Conservation (phyloP, 2,888 invertebrate genomes). For the Limnephilus rhombicus region DNA sequence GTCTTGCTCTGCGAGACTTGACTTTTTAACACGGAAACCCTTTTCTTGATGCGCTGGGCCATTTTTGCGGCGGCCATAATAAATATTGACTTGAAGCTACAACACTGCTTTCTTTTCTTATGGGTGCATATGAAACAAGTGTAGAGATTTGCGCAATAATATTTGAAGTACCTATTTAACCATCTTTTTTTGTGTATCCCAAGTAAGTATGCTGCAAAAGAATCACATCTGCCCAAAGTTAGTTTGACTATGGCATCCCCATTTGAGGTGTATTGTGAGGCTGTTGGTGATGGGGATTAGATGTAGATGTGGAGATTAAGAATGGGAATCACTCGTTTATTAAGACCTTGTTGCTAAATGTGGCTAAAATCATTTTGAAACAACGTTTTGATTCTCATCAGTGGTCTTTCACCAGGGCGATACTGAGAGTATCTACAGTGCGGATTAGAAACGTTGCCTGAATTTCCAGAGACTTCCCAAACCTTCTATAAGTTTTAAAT, state of each 20-base stretch:
- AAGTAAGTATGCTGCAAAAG: neutral
- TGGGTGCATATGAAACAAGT: neutral
- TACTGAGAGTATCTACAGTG: neutral
- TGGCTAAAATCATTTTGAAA: neutral
- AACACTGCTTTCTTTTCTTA: slow-evolving; percentile 7
- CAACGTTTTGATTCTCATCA: neutral
- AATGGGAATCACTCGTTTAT: neutral
- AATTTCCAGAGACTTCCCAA: no score
- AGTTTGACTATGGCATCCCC: neutral
- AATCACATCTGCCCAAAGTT: neutral
- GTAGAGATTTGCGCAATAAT: neutral
- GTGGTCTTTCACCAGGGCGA: neutral
- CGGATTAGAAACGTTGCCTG: no score
- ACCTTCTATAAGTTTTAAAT: no score
- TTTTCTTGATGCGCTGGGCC: neutral
- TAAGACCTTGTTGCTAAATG: neutral
- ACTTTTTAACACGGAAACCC: neutral
- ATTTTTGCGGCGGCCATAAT: neutral
- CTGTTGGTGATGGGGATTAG: neutral
- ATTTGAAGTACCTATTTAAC: neutral
- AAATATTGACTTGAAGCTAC: neutral
- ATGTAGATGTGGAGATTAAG: neutral
- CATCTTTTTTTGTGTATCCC: neutral
- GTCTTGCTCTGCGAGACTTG: neutral
- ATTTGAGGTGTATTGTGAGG: neutral